Conservation (phyloP, 2,797 vertebrate species). For the Melanotaenia boesemani region DNA sequence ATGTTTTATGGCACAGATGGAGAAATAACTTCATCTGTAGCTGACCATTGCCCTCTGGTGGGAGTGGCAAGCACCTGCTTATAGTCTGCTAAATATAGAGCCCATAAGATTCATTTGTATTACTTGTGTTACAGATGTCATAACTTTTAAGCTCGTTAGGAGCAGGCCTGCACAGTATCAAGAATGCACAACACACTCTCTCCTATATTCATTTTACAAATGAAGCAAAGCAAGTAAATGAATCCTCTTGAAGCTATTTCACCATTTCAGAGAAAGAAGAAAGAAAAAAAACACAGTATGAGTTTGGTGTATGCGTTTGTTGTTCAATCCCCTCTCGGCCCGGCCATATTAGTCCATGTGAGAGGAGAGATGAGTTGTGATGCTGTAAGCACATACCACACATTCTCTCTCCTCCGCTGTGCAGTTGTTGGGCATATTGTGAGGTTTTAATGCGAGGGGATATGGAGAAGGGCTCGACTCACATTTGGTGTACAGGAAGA, state of each 20-base stretch:
- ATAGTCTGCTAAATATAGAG: conserved; percentile 35
- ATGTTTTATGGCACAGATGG: neutral
- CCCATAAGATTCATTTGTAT: conserved; percentile 31
- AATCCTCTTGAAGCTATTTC: neutral
- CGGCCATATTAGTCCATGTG: conserved; percentile 87
- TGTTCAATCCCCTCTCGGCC: conserved; percentile 57
- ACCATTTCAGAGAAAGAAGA: conserved; percentile 16
- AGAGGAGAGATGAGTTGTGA: conserved; percentile 83
- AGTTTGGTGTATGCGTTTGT: conserved; percentile 42
- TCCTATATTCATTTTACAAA: neutral
- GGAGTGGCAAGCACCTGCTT: conserved; percentile 58
- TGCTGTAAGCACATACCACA: conserved; percentile 87
- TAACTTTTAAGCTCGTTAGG: conserved; percentile 3
- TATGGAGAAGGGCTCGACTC: conserved; percentile 80
- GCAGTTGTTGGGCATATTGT: conserved; percentile 93
- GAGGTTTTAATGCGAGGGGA: conserved; percentile 85
- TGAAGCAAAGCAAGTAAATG: neutral
- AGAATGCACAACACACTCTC: neutral
- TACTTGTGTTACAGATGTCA: conserved; percentile 33
- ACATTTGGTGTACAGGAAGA: conserved; percentile 84
- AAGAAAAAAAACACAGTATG: conserved; percentile 20
- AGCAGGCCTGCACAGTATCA: neutral
- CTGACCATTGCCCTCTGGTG: conserved; percentile 82
- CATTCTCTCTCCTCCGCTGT: conserved; percentile 89
- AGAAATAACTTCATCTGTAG: conserved; percentile 55